Evolutionary conservation across 2,888 invertebrate species (phyloP).

Genomic region (Chironomus tentans): DNA sequence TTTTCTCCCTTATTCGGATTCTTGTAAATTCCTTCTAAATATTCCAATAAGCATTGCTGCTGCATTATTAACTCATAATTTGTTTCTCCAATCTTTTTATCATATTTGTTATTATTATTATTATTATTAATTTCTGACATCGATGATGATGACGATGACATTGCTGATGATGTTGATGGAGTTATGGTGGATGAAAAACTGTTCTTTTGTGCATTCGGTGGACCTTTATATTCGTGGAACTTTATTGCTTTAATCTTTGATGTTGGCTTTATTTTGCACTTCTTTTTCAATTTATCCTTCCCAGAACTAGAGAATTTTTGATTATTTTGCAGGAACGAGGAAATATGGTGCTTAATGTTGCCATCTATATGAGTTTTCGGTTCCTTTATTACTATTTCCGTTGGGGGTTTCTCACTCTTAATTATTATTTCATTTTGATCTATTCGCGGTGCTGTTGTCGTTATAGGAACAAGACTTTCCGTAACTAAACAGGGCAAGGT

Average conservation of each 20-base stretch:
- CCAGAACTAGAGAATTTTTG: conserved; percentile 52
- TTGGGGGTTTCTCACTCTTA: background rate
- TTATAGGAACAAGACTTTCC: conserved; percentile 24
- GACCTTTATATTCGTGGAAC: conserved; percentile 94
- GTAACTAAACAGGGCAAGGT: conserved; percentile 4
- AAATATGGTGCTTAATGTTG: conserved; percentile 30
- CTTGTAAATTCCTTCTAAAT: conserved; percentile 76
- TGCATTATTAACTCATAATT: conserved; percentile 86
- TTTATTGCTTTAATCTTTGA: conserved; percentile 84
- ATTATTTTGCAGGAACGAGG: conserved; percentile 29
- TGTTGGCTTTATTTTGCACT: conserved; percentile 68
- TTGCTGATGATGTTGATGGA: background rate
- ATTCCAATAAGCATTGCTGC: conserved; percentile 87
- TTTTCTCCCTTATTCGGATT: conserved; percentile 46
- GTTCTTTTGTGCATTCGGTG: conserved; percentile 72
- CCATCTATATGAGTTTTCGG: conserved; percentile 31
- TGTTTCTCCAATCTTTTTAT: conserved; percentile 49
- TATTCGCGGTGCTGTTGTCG: conserved; percentile 43
- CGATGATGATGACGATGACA: conserved; percentile 40
- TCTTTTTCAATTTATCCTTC: conserved; percentile 73
- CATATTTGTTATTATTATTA: conserved; percentile 31
- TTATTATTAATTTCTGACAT: conserved; percentile 30
- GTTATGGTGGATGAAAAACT: conserved; percentile 32
- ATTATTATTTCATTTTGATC: too few species aligned
- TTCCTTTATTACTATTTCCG: conserved; percentile 39